Percentiles rank a stretch among this genome's conserved stretches.
Conservation (phyloP, 2,113 vertebrate species). For the Bos indicus region DNA sequence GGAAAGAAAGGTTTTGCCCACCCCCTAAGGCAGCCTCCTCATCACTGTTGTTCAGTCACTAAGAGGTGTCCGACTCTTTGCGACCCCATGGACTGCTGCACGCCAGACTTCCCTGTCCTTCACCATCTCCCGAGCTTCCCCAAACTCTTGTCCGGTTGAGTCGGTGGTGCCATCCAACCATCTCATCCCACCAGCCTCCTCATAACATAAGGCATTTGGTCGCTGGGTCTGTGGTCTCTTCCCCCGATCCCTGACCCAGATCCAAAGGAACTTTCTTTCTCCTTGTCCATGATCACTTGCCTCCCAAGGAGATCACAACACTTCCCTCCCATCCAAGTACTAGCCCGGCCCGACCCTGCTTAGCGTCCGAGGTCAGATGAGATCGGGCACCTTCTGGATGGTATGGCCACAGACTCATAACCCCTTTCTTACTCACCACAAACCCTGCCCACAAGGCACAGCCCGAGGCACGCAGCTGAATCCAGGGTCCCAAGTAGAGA, state of each 20-base stretch:
- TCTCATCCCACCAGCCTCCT: background rate
- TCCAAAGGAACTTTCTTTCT: background rate
- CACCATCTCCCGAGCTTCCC: background rate
- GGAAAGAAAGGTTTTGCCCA: no score
- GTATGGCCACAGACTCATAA: background rate
- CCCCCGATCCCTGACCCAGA: background rate
- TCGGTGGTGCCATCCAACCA: background rate
- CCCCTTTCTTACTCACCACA: slow-evolving; percentile 37
- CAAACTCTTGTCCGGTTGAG: background rate
- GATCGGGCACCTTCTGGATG: fast-evolving
- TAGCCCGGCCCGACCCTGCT: background rate
- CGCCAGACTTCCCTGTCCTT: background rate
- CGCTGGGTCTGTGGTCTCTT: background rate
- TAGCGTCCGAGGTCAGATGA: background rate
- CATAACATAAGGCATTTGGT: background rate
- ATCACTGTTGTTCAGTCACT: background rate
- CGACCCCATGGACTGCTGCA: background rate
- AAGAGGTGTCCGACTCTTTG: background rate
- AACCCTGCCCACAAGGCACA: slow-evolving; percentile 63
- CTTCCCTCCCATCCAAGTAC: background rate
- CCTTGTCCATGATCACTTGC: background rate
- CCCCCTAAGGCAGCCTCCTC: background rate
- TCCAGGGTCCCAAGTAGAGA: slow-evolving; percentile 43
- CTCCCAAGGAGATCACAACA: background rate
- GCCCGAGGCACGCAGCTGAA: background rate